These are phyloP conservation scores for Ypsolopha scabrella DNA, from an alignment of 2,888 invertebrate species.

Conservation along the genomic window DNA sequence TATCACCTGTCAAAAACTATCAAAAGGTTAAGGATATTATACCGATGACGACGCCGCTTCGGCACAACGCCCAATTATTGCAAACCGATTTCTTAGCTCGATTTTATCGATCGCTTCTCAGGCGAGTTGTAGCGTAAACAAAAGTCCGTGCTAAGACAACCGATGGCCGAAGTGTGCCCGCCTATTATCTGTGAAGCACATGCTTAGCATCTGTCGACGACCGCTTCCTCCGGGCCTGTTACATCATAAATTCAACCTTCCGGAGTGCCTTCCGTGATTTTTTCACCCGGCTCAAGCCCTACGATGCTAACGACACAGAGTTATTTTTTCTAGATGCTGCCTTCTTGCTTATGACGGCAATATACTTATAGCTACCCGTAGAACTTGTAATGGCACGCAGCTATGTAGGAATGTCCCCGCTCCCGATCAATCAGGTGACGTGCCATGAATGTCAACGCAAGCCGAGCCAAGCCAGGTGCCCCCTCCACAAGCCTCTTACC, in stretches of 20 bases:
- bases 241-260: slow-evolving; percentile 65
- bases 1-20: too few relatives aligned
- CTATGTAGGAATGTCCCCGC: too few relatives aligned
- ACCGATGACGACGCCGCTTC: slow-evolving; percentile 10
- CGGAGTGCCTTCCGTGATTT: slow-evolving; percentile 61
- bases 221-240: slow-evolving; percentile 54
- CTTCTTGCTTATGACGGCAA: too few relatives aligned
- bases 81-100: background rate
- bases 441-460: too few relatives aligned
- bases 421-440: too few relatives aligned
- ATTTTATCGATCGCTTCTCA: background rate
- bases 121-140: background rate
- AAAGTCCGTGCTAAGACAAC: slow-evolving; percentile 35
- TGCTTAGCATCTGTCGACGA: slow-evolving; percentile 64
- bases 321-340: too few relatives aligned
- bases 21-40: too few relatives aligned
- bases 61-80: background rate
- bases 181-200: slow-evolving; percentile 45
- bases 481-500: too few relatives aligned
- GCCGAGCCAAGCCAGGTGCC: too few relatives aligned
- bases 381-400: too few relatives aligned
- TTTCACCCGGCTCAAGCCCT: slow-evolving; percentile 47
- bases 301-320: slow-evolving; percentile 5
- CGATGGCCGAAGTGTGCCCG: slow-evolving; percentile 39
- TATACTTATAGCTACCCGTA: too few relatives aligned